Conservation (phyloP, 2,888 invertebrate species). For the Plutella xylostella region DNA sequence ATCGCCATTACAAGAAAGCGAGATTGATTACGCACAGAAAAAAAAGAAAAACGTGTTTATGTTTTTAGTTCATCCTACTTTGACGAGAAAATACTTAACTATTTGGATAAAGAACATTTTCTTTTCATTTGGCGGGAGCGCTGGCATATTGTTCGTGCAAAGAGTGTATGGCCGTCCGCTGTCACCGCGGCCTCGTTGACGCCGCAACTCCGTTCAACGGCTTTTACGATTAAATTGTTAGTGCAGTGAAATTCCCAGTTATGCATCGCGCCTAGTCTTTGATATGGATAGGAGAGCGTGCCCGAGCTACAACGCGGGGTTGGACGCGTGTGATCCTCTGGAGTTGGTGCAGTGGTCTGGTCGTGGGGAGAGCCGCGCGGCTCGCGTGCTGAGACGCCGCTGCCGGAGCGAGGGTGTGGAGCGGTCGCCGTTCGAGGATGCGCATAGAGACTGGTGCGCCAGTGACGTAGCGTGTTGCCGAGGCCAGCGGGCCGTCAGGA, state of each 20-base stretch:
- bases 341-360: slow-evolving; percentile 43
- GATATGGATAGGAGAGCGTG: slow-evolving; percentile 62
- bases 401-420: slow-evolving; percentile 65
- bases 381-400: slow-evolving; percentile 55
- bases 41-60: no score
- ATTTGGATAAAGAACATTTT: no score
- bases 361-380: slow-evolving; percentile 40
- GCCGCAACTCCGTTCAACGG: neutral
- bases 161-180: no score
- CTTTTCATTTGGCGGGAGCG: no score
- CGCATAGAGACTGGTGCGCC: slow-evolving; percentile 11
- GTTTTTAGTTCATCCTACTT: no score
- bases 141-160: no score
- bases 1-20: no score
- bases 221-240: slow-evolving; percentile 47
- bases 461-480: slow-evolving; percentile 22
- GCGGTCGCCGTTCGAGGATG: slow-evolving; percentile 62
- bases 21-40: no score
- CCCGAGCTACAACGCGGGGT: slow-evolving; percentile 59
- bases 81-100: no score
- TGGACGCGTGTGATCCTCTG: slow-evolving; percentile 57
- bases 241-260: slow-evolving; percentile 42
- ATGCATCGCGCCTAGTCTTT: slow-evolving; percentile 48
- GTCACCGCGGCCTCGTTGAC: neutral
- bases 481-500: slow-evolving; percentile 30